phyloP scores from a whole-genome alignment of 2,888 invertebrate species.

The Rotaria sp. region DNA sequence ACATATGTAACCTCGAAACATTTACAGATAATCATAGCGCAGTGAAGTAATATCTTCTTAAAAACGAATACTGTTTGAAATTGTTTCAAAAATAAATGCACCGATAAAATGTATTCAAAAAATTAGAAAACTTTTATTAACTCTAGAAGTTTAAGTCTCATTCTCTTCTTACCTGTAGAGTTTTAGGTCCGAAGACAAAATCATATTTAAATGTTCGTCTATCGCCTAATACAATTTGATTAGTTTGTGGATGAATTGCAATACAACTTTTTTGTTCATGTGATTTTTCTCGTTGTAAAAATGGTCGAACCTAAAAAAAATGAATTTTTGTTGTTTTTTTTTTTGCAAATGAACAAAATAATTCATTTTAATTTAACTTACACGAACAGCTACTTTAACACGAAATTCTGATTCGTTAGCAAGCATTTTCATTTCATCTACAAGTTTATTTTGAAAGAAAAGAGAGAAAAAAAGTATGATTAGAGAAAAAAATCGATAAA shows the following conservation, averaged over 20 bases:
- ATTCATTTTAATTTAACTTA: not conserved
- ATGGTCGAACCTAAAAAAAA: conserved; percentile 47
- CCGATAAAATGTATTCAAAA: too few species aligned
- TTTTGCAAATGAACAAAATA: too few species aligned
- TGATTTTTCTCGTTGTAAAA: conserved; percentile 52
- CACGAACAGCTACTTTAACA: conserved; percentile 27
- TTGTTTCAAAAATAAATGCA: too few species aligned
- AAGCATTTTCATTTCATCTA: conserved; percentile 25
- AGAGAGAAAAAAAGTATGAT: not conserved
- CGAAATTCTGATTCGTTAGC: not conserved
- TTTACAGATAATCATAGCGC: too few species aligned
- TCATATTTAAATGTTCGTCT: conserved; percentile 76
- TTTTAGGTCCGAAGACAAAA: conserved; percentile 68
- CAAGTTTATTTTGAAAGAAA: not conserved
- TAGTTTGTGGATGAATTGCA: conserved; percentile 46
- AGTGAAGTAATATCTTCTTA: too few species aligned
- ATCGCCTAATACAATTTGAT: conserved; percentile 61
- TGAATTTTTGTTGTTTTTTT: too few species aligned
- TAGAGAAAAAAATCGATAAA: not conserved
- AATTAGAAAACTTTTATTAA: not conserved
- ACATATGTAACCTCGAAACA: too few species aligned
- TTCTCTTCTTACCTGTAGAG: conserved; percentile 68
- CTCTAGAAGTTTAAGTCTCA: conserved; percentile 34
- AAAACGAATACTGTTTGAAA: too few species aligned
- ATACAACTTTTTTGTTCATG: conserved; percentile 53